A percentile compares a stretch with the other conserved stretches of the same genome.
phyloP scores from a whole-genome alignment of 2,888 invertebrate species.

The Carcina quercana region DNA sequence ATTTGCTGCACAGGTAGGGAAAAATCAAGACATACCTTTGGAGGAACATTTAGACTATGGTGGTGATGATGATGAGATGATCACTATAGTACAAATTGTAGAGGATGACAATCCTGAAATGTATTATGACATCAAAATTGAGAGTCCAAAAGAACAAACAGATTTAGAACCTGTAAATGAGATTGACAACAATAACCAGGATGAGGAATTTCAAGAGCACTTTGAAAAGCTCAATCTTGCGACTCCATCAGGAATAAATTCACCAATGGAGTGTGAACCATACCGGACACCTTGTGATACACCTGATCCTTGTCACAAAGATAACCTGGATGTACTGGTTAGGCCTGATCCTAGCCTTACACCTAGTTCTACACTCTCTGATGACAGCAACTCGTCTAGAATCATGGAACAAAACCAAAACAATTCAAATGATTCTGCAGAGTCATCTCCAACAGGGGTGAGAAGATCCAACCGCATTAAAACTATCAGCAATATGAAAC shows the following conservation, averaged over 20 bases:
- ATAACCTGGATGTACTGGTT: slow-evolving; percentile 29
- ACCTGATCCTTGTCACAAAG: slow-evolving; percentile 40
- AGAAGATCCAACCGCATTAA: slow-evolving; percentile 85
- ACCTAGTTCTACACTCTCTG: slow-evolving; percentile 60
- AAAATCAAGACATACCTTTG: slow-evolving; percentile 23
- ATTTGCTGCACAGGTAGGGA: too few relatives aligned
- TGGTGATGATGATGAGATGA: slow-evolving; percentile 64
- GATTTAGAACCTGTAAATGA: slow-evolving; percentile 19
- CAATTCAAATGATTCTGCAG: slow-evolving; percentile 61
- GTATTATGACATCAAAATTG: slow-evolving; percentile 57
- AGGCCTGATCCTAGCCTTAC: slow-evolving; percentile 63
- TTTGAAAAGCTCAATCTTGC: slow-evolving; percentile 53
- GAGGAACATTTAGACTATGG: slow-evolving; percentile 44
- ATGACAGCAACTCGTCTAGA: slow-evolving; percentile 63
- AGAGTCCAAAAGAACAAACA: slow-evolving; percentile 37
- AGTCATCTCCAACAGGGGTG: slow-evolving; percentile 73
- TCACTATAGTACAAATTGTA: slow-evolving; percentile 67
- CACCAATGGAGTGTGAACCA: slow-evolving; percentile 42
- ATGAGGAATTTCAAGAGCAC: slow-evolving; percentile 51
- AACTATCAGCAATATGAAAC: slow-evolving; percentile 81
- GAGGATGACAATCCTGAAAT: slow-evolving; percentile 62
- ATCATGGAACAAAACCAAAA: slow-evolving; percentile 45
- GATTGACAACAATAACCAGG: slow-evolving; percentile 25
- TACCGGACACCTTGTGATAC: slow-evolving; percentile 35
- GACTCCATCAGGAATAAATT: slow-evolving; percentile 22